Evolutionary conservation across 92 coral and sea anemone species (phyloP).

Genomic region (Umimayanthus kanabou): DNA sequence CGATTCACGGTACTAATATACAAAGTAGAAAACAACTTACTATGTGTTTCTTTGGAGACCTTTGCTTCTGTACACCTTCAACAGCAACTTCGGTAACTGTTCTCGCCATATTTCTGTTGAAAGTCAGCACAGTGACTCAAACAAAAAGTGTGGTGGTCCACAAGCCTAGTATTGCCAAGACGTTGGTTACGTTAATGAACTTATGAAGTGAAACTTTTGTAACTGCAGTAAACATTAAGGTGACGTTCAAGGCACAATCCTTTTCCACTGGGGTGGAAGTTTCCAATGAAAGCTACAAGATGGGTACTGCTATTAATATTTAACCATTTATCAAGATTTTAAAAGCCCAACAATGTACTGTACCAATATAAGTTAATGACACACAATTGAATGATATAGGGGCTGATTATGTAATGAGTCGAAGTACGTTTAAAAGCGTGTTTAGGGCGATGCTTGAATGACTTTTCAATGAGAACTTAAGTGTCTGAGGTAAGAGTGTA

Average conservation of each 20-base stretch:
- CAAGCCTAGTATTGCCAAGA: no score
- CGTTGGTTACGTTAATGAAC: no score
- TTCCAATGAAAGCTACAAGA: background rate
- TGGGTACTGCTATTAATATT: background rate
- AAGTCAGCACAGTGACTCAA: no score
- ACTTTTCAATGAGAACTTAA: no score
- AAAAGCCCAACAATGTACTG: background rate
- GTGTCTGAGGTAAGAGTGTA: no score
- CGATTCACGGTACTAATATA: background rate
- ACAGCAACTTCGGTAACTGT: constrained; percentile 74
- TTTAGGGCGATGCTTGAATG: no score
- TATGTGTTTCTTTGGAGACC: constrained; percentile 68
- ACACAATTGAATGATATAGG: background rate
- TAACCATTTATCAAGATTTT: background rate
- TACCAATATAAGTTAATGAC: constrained; percentile 24
- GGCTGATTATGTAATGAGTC: background rate
- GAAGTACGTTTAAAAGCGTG: no score
- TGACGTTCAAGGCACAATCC: background rate
- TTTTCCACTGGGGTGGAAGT: background rate
- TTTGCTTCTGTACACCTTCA: constrained; percentile 69
- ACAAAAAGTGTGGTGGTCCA: no score
- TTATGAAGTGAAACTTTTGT: no score
- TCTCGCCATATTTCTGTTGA: constrained; percentile 41
- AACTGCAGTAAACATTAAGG: background rate
- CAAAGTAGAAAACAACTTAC: constrained; percentile 48